A percentile compares a stretch with the other conserved stretches of the same genome.
These are phyloP conservation scores for Apocrypta bakeri DNA, from an alignment of 1,140 invertebrate species.

Conservation along the genomic window DNA sequence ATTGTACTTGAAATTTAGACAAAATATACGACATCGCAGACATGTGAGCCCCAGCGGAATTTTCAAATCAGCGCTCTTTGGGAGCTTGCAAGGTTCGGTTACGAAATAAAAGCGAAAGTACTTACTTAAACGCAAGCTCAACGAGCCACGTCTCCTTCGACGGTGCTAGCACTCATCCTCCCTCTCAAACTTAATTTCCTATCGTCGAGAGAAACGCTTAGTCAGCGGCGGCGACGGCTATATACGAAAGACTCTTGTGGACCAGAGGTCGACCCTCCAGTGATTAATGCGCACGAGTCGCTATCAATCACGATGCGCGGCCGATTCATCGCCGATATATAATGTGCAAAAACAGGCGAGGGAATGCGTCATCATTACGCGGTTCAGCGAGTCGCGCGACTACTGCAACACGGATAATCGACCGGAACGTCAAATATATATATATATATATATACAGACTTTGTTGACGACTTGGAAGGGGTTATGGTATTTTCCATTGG, in stretches of 20 bases:
- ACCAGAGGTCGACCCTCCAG: not conserved
- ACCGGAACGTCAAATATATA: too few relatives aligned
- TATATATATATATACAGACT: too few relatives aligned
- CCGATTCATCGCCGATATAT: not conserved
- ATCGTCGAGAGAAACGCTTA: conserved; percentile 31
- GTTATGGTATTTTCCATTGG: too few relatives aligned
- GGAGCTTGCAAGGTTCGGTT: not conserved
- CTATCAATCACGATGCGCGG: conserved; percentile 31
- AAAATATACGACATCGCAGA: not conserved
- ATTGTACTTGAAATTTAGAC: not conserved
- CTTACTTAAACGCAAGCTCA: conserved; percentile 20
- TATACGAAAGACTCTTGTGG: not conserved
- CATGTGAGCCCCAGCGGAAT: not conserved
- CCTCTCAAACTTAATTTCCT: conserved; percentile 35
- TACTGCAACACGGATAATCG: not conserved
- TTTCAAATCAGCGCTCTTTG: not conserved
- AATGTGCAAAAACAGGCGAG: not conserved
- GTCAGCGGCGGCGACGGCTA: conserved; percentile 9
- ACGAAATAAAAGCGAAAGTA: conserved; percentile 11
- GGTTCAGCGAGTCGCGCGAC: conserved; percentile 27
- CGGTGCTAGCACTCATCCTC: not conserved
- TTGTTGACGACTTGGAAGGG: too few relatives aligned
- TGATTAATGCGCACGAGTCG: conserved; percentile 34
- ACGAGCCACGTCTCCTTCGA: conserved; percentile 15
- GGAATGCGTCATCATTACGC: conserved; percentile 63